phyloP scores from a whole-genome alignment of 2,797 vertebrate species.

The Sebastes flavidus region DNA sequence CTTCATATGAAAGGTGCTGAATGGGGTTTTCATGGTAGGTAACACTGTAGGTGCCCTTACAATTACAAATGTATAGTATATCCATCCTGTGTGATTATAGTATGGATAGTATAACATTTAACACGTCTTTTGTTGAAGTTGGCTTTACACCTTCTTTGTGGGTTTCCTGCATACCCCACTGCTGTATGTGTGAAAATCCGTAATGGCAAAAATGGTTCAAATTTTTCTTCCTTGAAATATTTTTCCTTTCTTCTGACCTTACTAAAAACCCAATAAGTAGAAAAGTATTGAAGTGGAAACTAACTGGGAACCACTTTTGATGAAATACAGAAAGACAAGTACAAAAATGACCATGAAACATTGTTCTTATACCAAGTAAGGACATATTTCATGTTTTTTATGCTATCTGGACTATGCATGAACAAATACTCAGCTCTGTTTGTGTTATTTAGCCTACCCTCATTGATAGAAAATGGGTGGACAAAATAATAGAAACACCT shows the following conservation, averaged over 20 bases:
- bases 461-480: background rate
- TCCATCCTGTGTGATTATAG: background rate
- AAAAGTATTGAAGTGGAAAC: background rate
- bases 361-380: background rate
- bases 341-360: background rate
- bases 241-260: background rate
- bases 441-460: background rate
- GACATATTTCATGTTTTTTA: background rate
- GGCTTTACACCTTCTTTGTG: background rate
- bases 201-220: background rate
- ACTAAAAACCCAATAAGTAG: background rate
- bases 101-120: background rate
- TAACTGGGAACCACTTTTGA: background rate
- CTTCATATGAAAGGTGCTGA: slow-evolving; percentile 34
- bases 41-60: background rate
- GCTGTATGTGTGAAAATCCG: background rate
- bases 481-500: background rate
- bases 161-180: background rate
- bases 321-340: background rate
- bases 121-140: background rate
- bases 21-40: slow-evolving; percentile 16
- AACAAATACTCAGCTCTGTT: background rate
- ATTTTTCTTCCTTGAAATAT: background rate
- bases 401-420: background rate
- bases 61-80: slow-evolving; percentile 5